A percentile compares a stretch with the other conserved stretches of the same genome.
phyloP scores from a whole-genome alignment of 2,113 vertebrate species.

The Cyprinus carpio region DNA sequence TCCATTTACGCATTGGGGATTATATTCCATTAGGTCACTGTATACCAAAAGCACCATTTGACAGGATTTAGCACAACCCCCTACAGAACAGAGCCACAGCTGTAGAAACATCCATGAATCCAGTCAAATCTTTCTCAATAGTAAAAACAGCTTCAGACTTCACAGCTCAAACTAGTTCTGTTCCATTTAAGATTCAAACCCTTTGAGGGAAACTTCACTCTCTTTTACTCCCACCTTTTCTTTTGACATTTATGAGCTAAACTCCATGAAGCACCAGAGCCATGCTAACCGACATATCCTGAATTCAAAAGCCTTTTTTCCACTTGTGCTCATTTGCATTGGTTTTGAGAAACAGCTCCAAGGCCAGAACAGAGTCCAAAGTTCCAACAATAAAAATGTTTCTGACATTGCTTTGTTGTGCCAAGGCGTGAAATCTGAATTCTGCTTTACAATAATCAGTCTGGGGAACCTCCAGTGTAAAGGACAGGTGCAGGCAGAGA shows the following conservation, averaged over 20 bases:
- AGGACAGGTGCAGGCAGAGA: conserved; percentile 37
- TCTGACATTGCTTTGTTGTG: conserved; percentile 1
- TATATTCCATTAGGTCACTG: conserved; percentile 39
- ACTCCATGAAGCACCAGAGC: conserved; percentile 4
- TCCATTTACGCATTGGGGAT: conserved; percentile 34
- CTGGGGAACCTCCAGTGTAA: background rate
- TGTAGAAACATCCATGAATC: conserved; percentile 41
- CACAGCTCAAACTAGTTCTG: background rate
- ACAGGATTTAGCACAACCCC: conserved; percentile 44
- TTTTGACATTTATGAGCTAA: conserved; percentile 20
- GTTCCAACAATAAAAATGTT: background rate
- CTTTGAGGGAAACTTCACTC: conserved; percentile 18
- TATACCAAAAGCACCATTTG: conserved; percentile 37
- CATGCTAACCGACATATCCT: background rate
- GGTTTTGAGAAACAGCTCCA: conserved; percentile 7
- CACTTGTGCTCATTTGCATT: conserved; percentile 12
- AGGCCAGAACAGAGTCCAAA: conserved; percentile 10
- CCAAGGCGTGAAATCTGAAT: conserved; percentile 4
- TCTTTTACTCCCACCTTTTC: background rate
- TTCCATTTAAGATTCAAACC: conserved; percentile 18
- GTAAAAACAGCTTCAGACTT: conserved; percentile 34
- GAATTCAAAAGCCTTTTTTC: background rate
- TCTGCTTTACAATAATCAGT: background rate
- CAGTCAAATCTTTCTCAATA: conserved; percentile 13
- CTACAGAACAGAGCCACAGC: conserved; percentile 20